A percentile compares a stretch with the other conserved stretches of the same genome.
Evolutionary conservation across 1,140 invertebrate species (phyloP).

Genomic region (Zaprionus gabonicus): DNA sequence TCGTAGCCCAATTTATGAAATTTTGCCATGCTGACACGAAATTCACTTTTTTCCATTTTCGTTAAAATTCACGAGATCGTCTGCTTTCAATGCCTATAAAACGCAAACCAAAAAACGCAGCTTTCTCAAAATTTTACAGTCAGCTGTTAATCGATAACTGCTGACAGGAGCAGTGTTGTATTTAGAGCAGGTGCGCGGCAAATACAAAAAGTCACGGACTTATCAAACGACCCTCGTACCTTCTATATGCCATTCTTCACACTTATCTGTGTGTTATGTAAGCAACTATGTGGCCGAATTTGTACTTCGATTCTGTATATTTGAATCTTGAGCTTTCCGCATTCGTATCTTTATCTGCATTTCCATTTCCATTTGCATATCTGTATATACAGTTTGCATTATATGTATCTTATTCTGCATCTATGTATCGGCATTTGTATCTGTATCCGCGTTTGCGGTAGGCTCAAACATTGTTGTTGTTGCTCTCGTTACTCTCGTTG

Average conservation of each 20-base stretch:
- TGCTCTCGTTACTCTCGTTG: slow-evolving; percentile 22
- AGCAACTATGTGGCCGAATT: background rate
- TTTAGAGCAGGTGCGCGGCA: too few species aligned
- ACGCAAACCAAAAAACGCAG: too few species aligned
- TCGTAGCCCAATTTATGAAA: too few species aligned
- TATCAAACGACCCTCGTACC: too few species aligned
- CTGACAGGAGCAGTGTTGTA: too few species aligned
- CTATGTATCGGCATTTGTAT: slow-evolving; percentile 5
- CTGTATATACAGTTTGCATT: background rate
- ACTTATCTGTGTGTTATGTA: slow-evolving; percentile 8
- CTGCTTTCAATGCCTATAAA: too few species aligned
- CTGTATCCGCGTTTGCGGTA: slow-evolving; percentile 43
- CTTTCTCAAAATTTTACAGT: too few species aligned
- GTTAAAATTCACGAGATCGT: too few species aligned
- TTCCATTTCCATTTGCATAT: background rate
- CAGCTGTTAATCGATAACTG: too few species aligned
- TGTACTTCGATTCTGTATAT: background rate
- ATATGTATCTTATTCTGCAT: background rate
- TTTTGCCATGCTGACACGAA: too few species aligned
- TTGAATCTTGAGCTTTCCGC: background rate
- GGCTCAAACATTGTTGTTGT: slow-evolving; percentile 41
- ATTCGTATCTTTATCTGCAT: background rate
- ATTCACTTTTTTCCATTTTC: too few species aligned
- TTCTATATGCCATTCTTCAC: background rate
- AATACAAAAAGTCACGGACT: too few species aligned